Evolutionary conservation across 37 sponge, comb jelly and placozoan genomes (phyloP), one percentile per base, ranked within the genome.

Genomic region (Ianthella basta): DNA sequence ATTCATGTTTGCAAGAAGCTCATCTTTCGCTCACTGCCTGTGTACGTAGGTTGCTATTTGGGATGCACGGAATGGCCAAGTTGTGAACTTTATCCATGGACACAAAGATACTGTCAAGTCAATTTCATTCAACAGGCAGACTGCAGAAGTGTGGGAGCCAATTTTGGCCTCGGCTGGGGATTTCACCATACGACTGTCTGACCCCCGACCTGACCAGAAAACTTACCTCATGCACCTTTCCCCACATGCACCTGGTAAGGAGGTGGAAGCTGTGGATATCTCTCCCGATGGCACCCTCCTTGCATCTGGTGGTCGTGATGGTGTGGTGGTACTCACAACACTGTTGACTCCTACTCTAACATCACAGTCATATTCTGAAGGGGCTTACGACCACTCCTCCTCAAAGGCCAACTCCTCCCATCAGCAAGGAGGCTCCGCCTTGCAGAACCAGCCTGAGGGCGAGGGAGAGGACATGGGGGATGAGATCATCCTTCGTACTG

Each of bases 231-330:
- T 91, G 19, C 56, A 67, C 27, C 57, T 79, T 19, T 86, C 85
- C 2, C 90, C 87, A 5, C 91, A 91, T 55, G 44, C 30, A 25
- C 54, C 70, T 66, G 93, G 93, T 18, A 95, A 88, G 85, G 95
- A 95, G 69, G 88, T 95, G 5, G 95, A 95, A 59, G 61, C 86
- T 1, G 93, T 95, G 10, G 66, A 80, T 12, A 87, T 95, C 32
- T 91, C 95, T 66, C 95, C 92, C 1, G 95, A 95, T 82, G 90
- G 92, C 16, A 86, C 91, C 21, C 65, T 92, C 29, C 63, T 95
- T 33, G 92, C 90, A 12, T 87, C 95, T 32, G 95, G 95, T 18
- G 95, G 90, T 21, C 65, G 95, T 56, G 95, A 95, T 80, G 89
- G 89, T 34, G 39, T 82, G 15, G 54, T 95, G n/a, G 90, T 90